A percentile compares a stretch with the other conserved stretches of the same genome.
Conservation (phyloP, 2,113 vertebrate species). For the Lampris incognitus region DNA sequence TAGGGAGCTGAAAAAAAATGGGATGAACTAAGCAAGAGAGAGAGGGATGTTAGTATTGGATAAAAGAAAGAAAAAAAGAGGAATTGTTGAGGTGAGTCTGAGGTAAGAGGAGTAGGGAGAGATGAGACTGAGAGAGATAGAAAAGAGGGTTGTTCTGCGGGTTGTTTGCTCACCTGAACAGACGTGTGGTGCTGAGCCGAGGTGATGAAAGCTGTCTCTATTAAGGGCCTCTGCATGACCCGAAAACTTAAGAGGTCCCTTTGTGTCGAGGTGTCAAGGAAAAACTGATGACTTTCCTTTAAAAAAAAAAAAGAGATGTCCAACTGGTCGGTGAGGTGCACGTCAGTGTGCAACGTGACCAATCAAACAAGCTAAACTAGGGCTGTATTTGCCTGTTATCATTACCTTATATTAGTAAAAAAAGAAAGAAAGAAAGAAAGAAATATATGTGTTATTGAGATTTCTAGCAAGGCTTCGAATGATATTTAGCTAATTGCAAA, state of each 20-base stretch:
- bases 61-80: background rate
- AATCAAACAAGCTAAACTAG: too few relatives aligned
- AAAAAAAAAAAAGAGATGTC: too few relatives aligned
- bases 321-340: too few relatives aligned
- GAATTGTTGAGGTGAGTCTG: too few relatives aligned
- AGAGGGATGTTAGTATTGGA: too few relatives aligned
- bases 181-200: background rate
- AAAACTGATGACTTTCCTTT: too few relatives aligned
- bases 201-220: conserved; percentile 43
- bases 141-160: background rate
- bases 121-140: background rate
- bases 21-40: too few relatives aligned
- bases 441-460: too few relatives aligned
- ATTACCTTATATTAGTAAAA: background rate
- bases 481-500: background rate
- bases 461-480: conserved; percentile 10
- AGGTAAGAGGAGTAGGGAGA: background rate
- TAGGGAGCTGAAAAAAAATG: too few relatives aligned
- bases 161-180: conserved; percentile 48
- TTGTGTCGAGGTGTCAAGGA: conserved; percentile 28
- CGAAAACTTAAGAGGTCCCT: background rate
- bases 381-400: too few relatives aligned
- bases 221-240: conserved; percentile 21
- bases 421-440: background rate
- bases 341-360: too few relatives aligned